A percentile compares a stretch with the other conserved stretches of the same genome.
phyloP scores from a whole-genome alignment of 1,140 invertebrate genomes.

The Leptinotarsa texana region DNA sequence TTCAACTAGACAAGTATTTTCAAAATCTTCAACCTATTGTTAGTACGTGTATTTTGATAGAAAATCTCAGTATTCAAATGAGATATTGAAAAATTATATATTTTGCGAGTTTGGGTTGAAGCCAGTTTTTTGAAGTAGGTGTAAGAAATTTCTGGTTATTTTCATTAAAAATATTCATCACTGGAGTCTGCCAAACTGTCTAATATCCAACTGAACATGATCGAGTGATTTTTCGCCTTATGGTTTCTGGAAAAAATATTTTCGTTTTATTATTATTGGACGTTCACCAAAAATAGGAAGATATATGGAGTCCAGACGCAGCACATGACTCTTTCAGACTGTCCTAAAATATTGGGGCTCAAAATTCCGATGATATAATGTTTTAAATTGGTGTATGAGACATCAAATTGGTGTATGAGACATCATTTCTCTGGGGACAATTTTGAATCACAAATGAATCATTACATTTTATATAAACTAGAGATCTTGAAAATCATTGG shows the following conservation, averaged over 20 bases:
- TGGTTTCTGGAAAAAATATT: not conserved
- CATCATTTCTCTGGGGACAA: no score
- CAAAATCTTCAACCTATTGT: no score
- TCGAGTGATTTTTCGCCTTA: not conserved
- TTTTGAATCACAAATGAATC: no score
- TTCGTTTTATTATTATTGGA: not conserved
- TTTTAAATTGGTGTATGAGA: not conserved
- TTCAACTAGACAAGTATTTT: no score
- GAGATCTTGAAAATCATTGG: no score
- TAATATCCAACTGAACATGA: not conserved
- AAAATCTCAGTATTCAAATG: no score
- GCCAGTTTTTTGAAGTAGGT: not conserved
- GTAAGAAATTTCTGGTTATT: not conserved
- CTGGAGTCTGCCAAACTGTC: not conserved
- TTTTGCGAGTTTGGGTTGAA: no score
- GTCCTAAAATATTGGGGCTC: not conserved
- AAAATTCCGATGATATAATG: slow-evolving; percentile 3
- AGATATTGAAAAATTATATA: no score
- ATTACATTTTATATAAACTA: no score
- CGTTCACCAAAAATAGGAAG: not conserved
- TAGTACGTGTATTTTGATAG: no score
- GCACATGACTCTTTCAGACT: not conserved
- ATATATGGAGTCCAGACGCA: not conserved
- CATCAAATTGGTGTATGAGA: not conserved
- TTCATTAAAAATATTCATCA: not conserved